These are phyloP conservation scores for Scaptomyza parva DNA, from an alignment of 2,888 invertebrate genomes.

Conservation along the genomic window DNA sequence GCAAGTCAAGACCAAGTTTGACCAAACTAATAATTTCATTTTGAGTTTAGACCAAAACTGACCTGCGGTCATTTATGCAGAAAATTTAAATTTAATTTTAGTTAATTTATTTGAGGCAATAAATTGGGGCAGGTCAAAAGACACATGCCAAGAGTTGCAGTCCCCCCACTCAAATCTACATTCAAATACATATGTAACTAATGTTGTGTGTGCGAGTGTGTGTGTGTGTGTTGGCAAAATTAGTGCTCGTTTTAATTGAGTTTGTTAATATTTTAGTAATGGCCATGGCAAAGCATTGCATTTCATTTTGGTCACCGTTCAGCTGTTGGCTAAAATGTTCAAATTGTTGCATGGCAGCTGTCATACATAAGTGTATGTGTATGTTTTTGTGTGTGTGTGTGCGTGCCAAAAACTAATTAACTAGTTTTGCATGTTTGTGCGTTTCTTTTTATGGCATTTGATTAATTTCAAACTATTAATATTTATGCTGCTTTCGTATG, in stretches of 20 bases:
- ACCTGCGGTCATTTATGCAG: slow-evolving; percentile 61
- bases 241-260: slow-evolving; percentile 77
- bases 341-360: slow-evolving; percentile 72
- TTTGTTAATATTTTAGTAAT: slow-evolving; percentile 80
- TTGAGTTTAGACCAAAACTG: slow-evolving; percentile 32
- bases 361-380: slow-evolving; percentile 22
- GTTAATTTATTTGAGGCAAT: slow-evolving; percentile 77
- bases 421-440: slow-evolving; percentile 60
- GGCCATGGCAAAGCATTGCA: slow-evolving; percentile 46
- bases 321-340: slow-evolving; percentile 25
- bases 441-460: slow-evolving; percentile 44
- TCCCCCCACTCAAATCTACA: slow-evolving; percentile 26
- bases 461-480: slow-evolving; percentile 76
- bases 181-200: slow-evolving; percentile 61
- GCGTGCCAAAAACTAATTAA: slow-evolving; percentile 75
- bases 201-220: slow-evolving; percentile 27
- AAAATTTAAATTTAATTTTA: slow-evolving; percentile 77
- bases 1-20: slow-evolving; percentile 19
- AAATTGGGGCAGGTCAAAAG: slow-evolving; percentile 71
- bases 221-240: slow-evolving; percentile 51
- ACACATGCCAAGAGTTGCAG: slow-evolving; percentile 54
- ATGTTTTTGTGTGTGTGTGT: slow-evolving; percentile 28
- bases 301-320: slow-evolving; percentile 40
- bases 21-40: slow-evolving; percentile 74
- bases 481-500: slow-evolving; percentile 65